phyloP scores from a whole-genome alignment of 2,797 vertebrate species.

The Parambassis ranga region DNA sequence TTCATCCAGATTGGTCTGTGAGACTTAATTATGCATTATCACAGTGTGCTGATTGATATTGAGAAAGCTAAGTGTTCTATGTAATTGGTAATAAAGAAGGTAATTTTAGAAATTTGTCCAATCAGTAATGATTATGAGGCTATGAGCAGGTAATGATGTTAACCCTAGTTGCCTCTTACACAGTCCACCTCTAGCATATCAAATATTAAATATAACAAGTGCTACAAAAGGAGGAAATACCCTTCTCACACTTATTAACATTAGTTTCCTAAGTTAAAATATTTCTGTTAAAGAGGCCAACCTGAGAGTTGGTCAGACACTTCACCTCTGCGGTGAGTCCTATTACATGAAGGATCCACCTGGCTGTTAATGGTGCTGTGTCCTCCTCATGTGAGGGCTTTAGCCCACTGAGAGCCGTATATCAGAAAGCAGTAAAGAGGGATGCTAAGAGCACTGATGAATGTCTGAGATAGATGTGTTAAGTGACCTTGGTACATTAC shows the following conservation, averaged over 20 bases:
- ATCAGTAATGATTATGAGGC: slow-evolving; percentile 80
- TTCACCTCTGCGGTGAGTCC: slow-evolving; percentile 10
- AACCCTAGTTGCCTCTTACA: slow-evolving; percentile 71
- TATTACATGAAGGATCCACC: slow-evolving; percentile 11
- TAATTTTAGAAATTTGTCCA: slow-evolving; percentile 80
- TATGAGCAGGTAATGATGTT: slow-evolving; percentile 75
- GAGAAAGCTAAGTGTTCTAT: slow-evolving; percentile 82
- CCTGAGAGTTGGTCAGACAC: neutral
- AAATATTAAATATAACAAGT: slow-evolving; percentile 57
- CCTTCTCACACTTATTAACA: slow-evolving; percentile 19
- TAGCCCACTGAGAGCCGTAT: slow-evolving; percentile 63
- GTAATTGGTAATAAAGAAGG: slow-evolving; percentile 81
- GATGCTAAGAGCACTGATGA: slow-evolving; percentile 69
- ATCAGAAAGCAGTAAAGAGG: slow-evolving; percentile 71
- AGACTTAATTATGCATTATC: slow-evolving; percentile 80
- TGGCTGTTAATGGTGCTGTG: slow-evolving; percentile 37
- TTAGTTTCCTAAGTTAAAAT: slow-evolving; percentile 1
- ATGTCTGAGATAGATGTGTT: slow-evolving; percentile 73
- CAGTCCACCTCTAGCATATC: slow-evolving; percentile 61
- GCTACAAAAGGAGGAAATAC: slow-evolving; percentile 54
- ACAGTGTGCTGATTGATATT: slow-evolving; percentile 78
- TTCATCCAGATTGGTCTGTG: slow-evolving; percentile 76
- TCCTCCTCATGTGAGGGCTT: slow-evolving; percentile 49
- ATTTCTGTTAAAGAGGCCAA: slow-evolving; percentile 3
- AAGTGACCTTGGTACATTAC: slow-evolving; percentile 77